Base-by-base conservation (phyloP, 2,797 vertebrate species). In the Lepilemur septentrionalis region DNA sequence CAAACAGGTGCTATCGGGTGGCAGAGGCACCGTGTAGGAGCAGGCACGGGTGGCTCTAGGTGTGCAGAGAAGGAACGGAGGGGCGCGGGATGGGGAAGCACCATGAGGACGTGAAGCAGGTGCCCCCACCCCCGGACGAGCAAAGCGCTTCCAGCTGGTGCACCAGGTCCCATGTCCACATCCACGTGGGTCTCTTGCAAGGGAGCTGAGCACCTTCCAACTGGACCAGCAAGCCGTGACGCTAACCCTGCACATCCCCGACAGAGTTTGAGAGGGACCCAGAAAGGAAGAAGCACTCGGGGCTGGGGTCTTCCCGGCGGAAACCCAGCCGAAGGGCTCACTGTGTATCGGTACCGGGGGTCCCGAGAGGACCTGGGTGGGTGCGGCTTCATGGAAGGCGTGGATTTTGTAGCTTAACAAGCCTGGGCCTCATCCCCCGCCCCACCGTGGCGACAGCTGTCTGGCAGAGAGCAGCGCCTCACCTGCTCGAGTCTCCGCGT, bases 281-380 rank as follows among this genome's bases (percentile, higher is more conserved):
- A n/a, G 81, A 81, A 52, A 17, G 35, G 5, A 2, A 55, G 48
- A 35, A 1, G 3, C 17, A 2, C 78, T 6, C 46, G 20, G 67
- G 28, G 41, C 14, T 22, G 57, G 55, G 43, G 50, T 11, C 22
- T 61, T 65, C 20, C 35, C 22, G 3, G 10, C 1, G 12, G 46
- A 78, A 43, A 43, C 30, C 25, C 83, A 28, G 20, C 35, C 35
- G 5, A 1, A 10, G 25, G 35, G 35, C 57, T 12, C 59, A 55
- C 55, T 12, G 0, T 0, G 1, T 48, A 5, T 5, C 2, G 30
- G 6, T 2, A 15, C 30, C 4, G 0, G 7, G 43, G 28, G 0
- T 50, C 17, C 32, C 1, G 1, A 23, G 1, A 23, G 23, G 4
- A 48, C 20, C 80, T 12, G 20, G 4, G 7, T 3, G 13, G 63